phyloP scores from a whole-genome alignment of 1,140 invertebrate genomes.

The Bombus vancouverensis region DNA sequence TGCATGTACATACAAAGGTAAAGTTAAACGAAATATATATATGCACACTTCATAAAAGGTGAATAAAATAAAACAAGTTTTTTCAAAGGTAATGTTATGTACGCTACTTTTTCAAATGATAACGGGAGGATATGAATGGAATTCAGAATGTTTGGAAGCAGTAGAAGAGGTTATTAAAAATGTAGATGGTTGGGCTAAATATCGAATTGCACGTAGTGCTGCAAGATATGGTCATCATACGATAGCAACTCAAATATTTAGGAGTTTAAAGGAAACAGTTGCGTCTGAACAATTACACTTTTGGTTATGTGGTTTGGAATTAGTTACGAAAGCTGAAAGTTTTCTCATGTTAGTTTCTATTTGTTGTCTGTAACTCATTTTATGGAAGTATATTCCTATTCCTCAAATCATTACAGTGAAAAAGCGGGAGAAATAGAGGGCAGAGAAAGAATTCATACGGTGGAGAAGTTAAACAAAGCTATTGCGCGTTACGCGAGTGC shows the following conservation, averaged over 20 bases:
- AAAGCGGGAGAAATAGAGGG: conserved; percentile 71
- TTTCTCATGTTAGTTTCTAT: conserved; percentile 79
- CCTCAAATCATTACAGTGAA: conserved; percentile 61
- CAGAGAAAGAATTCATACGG: conserved; percentile 75
- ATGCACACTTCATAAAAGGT: not conserved
- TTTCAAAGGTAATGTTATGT: conserved; percentile 86
- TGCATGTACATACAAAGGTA: conserved; percentile 78
- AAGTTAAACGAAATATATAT: conserved; percentile 2
- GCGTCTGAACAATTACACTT: conserved; percentile 95
- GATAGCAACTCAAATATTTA: conserved; percentile 87
- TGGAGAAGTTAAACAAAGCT: conserved; percentile 85
- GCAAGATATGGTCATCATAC: conserved; percentile 92
- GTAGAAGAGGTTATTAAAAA: conserved; percentile 84
- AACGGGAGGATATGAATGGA: conserved; percentile 85
- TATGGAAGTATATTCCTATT: not conserved
- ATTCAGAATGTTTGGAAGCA: conserved; percentile 81
- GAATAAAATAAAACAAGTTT: conserved; percentile 34
- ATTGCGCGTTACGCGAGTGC: conserved; percentile 86
- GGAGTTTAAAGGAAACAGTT: conserved; percentile 87
- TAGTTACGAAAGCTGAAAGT: conserved; percentile 87
- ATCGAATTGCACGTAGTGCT: conserved; percentile 93
- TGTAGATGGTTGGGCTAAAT: conserved; percentile 92
- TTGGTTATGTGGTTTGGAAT: conserved; percentile 91
- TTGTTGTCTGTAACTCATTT: not conserved
- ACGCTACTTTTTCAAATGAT: conserved; percentile 93